Conservation (phyloP, 2,113 vertebrate genomes). For the Marmota monax region DNA sequence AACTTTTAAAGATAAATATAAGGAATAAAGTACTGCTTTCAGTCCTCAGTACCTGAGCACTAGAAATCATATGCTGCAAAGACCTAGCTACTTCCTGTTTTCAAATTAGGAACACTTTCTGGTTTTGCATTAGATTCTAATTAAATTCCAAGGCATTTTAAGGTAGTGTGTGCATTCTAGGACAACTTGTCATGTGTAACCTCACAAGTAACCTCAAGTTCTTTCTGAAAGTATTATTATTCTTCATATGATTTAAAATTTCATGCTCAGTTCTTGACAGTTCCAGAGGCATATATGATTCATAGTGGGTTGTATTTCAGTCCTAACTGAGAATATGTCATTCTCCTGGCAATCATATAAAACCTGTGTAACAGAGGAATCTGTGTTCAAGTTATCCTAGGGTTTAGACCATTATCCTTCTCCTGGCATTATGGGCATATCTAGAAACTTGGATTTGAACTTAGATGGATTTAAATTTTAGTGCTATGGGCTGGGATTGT, state of each 20-base stretch:
- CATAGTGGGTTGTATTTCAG: neutral
- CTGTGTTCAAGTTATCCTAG: neutral
- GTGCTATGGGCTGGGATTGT: too few species aligned
- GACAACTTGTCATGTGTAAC: neutral
- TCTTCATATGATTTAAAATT: neutral
- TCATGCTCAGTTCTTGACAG: neutral
- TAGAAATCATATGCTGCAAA: neutral
- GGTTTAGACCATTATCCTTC: neutral
- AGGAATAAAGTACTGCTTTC: neutral
- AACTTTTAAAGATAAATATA: constrained; percentile 6
- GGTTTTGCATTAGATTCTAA: neutral
- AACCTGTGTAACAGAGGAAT: neutral
- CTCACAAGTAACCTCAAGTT: neutral
- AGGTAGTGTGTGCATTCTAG: neutral
- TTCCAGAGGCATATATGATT: neutral
- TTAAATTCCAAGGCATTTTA: neutral
- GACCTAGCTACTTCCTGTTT: neutral
- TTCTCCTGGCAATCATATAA: neutral
- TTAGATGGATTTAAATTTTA: neutral
- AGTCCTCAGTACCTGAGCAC: neutral
- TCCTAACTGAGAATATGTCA: neutral
- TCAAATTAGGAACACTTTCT: neutral
- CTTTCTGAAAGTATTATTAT: neutral
- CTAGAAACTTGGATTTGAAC: neutral
- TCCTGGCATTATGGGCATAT: neutral